phyloP scores from a whole-genome alignment of 2,888 invertebrate species.

The Zele albiditarsus region DNA sequence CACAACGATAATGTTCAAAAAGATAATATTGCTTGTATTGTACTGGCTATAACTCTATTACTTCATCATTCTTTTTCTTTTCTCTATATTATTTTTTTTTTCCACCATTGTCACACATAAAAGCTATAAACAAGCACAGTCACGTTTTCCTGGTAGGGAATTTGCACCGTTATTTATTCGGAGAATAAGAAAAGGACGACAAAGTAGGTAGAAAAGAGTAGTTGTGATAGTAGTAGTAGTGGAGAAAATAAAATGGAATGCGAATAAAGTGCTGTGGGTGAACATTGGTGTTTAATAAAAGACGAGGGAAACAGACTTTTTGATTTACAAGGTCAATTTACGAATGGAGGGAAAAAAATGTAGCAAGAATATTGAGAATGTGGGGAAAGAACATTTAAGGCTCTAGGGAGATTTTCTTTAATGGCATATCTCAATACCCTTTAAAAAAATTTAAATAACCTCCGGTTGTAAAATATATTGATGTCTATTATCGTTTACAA shows the following conservation, averaged over 20 bases:
- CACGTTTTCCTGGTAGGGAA: constrained; percentile 1
- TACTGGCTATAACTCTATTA: neutral
- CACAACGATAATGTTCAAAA: neutral
- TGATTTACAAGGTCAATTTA: constrained; percentile 16
- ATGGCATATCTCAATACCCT: neutral
- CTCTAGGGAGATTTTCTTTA: constrained; percentile 2
- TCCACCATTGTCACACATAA: neutral
- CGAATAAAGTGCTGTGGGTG: neutral
- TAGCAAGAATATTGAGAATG: neutral
- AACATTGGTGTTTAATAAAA: neutral
- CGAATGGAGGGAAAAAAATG: neutral
- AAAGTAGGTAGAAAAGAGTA: neutral
- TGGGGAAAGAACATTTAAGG: neutral
- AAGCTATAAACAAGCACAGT: neutral
- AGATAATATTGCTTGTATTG: neutral
- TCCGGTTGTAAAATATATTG: neutral
- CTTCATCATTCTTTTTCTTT: neutral
- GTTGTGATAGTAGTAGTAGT: neutral
- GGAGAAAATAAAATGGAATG: neutral
- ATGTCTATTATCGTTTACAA: neutral
- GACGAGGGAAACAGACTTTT: neutral
- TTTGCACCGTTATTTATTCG: neutral
- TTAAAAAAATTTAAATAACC: neutral
- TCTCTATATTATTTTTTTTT: neutral
- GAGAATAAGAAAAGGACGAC: neutral